Percentiles rank a stretch among this genome's conserved stretches.
These are phyloP conservation scores for Drosophila pectinifera DNA, from an alignment of 1,140 invertebrate species.

Conservation along the genomic window DNA sequence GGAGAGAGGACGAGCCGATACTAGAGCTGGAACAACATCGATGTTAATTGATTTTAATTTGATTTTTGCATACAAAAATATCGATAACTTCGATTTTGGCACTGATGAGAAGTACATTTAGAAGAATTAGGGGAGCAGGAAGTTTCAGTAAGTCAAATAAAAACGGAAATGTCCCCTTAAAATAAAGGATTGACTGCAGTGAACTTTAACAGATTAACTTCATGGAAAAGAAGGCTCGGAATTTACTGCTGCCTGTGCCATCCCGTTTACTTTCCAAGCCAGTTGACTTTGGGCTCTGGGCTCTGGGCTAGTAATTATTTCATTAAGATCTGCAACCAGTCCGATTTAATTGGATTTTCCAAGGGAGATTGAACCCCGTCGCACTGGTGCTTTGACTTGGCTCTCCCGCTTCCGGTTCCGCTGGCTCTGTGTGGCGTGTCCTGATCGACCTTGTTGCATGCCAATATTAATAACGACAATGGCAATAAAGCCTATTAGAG, in stretches of 20 bases:
- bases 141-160: no score
- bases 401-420: neutral
- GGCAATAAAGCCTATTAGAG: slow-evolving; percentile 81
- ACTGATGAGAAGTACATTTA: no score
- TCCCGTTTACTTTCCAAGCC: neutral
- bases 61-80: no score
- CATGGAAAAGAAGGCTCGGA: neutral
- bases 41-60: no score
- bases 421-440: slow-evolving; percentile 25
- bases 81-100: no score
- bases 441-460: slow-evolving; percentile 74
- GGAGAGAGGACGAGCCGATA: no score
- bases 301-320: slow-evolving; percentile 46
- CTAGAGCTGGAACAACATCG: no score
- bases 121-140: no score
- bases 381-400: no score
- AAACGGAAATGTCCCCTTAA: no score
- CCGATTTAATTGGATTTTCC: slow-evolving; percentile 47
- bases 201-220: neutral
- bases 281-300: slow-evolving; percentile 16
- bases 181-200: neutral
- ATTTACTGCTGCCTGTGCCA: neutral
- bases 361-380: neutral
- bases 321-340: slow-evolving; percentile 27
- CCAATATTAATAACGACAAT: slow-evolving; percentile 82